Evolutionary conservation across 1,140 invertebrate genomes (phyloP).

Genomic region (Bombyx mandarina): DNA sequence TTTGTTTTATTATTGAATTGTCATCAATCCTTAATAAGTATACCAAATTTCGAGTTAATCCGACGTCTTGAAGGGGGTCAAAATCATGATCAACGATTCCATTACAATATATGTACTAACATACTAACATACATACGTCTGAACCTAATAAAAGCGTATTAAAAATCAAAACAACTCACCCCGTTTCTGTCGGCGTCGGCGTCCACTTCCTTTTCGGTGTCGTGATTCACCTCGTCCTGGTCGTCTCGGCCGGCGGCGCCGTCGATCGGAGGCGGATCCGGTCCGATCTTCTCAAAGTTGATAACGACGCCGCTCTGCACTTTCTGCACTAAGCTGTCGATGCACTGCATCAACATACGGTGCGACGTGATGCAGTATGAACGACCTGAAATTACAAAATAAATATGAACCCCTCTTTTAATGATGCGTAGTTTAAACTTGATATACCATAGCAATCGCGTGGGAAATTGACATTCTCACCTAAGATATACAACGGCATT

Average conservation of each 20-base stretch:
- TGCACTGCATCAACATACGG: conserved; percentile 94
- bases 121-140: too few species aligned
- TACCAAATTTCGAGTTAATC: too few species aligned
- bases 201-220: conserved; percentile 53
- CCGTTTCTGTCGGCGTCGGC: conserved; percentile 53
- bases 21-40: too few species aligned
- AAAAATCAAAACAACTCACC: conserved; percentile 24
- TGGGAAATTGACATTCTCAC: background rate
- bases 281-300: conserved; percentile 96
- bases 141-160: conserved; percentile 1
- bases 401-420: background rate
- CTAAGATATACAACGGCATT: too few species aligned
- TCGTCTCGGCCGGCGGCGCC: conserved; percentile 45
- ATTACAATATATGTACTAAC: too few species aligned
- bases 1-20: too few species aligned
- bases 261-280: conserved; percentile 83
- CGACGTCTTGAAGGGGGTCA: too few species aligned
- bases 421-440: too few species aligned
- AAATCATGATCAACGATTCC: too few species aligned
- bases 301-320: conserved; percentile 98
- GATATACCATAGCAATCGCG: background rate
- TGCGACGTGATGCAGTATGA: conserved; percentile 97
- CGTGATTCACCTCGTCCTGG: conserved; percentile 43
- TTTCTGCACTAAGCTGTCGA: conserved; percentile 97
- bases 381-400: conserved; percentile 76